phyloP scores from a whole-genome alignment of 2,888 invertebrate genomes.

The Cryptocheilus praepositus region DNA sequence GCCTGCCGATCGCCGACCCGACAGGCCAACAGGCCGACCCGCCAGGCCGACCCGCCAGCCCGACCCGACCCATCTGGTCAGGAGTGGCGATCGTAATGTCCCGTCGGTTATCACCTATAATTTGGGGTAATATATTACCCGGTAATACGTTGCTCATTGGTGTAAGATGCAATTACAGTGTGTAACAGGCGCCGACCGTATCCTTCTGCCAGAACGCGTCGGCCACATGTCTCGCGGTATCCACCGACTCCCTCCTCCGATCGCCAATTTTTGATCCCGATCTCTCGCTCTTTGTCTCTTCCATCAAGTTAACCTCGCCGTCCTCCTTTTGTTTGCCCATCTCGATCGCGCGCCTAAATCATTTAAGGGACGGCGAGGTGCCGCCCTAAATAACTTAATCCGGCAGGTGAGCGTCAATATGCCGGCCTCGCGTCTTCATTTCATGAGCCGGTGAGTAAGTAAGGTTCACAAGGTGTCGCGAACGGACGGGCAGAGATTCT shows the following conservation, averaged over 20 bases:
- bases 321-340: slow-evolving; percentile 1
- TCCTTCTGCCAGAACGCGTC: slow-evolving; percentile 48
- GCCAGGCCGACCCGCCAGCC: slow-evolving; percentile 13
- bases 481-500: too few species aligned
- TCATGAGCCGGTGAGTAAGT: too few species aligned
- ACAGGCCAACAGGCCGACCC: not conserved
- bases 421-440: not conserved
- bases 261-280: slow-evolving; percentile 44
- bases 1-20: not conserved
- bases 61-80: slow-evolving; percentile 67
- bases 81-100: slow-evolving; percentile 70
- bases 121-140: slow-evolving; percentile 74
- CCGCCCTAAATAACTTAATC: slow-evolving; percentile 48
- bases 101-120: slow-evolving; percentile 72
- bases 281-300: slow-evolving; percentile 51
- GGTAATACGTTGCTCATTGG: slow-evolving; percentile 71
- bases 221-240: slow-evolving; percentile 62
- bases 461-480: not conserved
- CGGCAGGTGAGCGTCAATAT: slow-evolving; percentile 42
- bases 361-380: slow-evolving; percentile 44
- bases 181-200: slow-evolving; percentile 51
- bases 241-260: slow-evolving; percentile 27
- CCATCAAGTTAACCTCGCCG: too few species aligned
- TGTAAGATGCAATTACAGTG: slow-evolving; percentile 70
- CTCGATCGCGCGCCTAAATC: slow-evolving; percentile 42